These are phyloP conservation scores for Lypha dubia DNA, from an alignment of 2,888 invertebrate species.

Conservation along the genomic window DNA sequence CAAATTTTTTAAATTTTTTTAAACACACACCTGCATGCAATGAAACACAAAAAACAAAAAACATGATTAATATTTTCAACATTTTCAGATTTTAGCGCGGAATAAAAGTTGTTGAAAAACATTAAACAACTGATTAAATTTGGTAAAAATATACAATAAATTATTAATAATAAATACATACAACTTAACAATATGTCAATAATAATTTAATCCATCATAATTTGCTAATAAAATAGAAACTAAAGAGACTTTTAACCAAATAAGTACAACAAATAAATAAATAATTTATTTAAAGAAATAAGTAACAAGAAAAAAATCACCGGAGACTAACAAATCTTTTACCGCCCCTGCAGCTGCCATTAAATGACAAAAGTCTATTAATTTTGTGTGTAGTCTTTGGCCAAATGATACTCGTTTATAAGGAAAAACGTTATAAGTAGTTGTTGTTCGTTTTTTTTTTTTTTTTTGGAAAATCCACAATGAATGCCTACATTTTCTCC, in stretches of 20 bases:
- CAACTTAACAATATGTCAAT: constrained; percentile 67
- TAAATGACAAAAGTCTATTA: constrained; percentile 27
- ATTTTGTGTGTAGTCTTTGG: constrained; percentile 26
- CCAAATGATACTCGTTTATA: background rate
- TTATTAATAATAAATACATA: constrained; percentile 64
- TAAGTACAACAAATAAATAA: constrained; percentile 29
- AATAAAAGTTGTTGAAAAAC: constrained; percentile 15
- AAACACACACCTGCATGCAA: constrained; percentile 72
- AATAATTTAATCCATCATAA: constrained; percentile 68
- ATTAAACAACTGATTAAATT: constrained; percentile 45
- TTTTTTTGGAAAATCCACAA: constrained; percentile 32
- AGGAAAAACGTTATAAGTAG: constrained; percentile 22
- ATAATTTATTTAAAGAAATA: constrained; percentile 11
- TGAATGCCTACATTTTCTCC: background rate
- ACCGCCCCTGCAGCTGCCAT: constrained; percentile 25
- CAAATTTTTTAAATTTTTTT: constrained; percentile 31
- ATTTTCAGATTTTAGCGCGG: constrained; percentile 5
- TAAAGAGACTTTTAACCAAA: constrained; percentile 28
- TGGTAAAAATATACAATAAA: constrained; percentile 51
- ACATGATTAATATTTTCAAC: constrained; percentile 60
- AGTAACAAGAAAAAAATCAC: background rate
- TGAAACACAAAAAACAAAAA: constrained; percentile 34
- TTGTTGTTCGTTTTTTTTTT: constrained; percentile 4
- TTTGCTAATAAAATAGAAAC: constrained; percentile 54
- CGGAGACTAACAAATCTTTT: constrained; percentile 20